phyloP scores from a whole-genome alignment of 1,140 invertebrate species.

The Coenobita brevimanus region DNA sequence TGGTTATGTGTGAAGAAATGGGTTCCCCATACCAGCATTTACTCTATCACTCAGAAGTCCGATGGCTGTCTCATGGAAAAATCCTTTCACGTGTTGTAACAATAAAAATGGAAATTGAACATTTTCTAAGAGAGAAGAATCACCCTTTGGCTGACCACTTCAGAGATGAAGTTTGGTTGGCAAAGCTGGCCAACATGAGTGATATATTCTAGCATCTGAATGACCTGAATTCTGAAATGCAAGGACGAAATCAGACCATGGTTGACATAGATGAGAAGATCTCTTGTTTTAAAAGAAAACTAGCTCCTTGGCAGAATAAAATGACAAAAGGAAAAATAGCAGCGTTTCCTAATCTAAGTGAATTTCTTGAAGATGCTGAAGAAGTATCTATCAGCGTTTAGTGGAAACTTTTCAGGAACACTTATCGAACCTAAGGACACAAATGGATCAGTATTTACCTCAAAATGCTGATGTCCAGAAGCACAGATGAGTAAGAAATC shows the following conservation, averaged over 20 bases:
- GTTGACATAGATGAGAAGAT: constrained; percentile 25
- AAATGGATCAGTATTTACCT: constrained; percentile 8
- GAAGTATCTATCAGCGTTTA: background rate
- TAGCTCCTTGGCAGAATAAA: background rate
- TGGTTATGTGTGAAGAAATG: constrained; percentile 15
- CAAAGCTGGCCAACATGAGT: constrained; percentile 14
- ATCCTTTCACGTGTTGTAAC: too few species aligned
- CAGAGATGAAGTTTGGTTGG: constrained; percentile 14
- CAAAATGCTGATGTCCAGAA: constrained; percentile 23
- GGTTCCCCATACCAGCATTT: too few species aligned
- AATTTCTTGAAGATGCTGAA: background rate
- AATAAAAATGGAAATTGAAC: too few species aligned
- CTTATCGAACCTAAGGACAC: background rate
- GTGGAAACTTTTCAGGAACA: background rate
- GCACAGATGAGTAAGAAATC: constrained; percentile 27
- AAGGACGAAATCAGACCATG: constrained; percentile 9
- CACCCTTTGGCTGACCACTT: too few species aligned
- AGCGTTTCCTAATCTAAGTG: background rate
- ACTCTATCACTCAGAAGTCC: too few species aligned
- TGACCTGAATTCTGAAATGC: constrained; percentile 10
- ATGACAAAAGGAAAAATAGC: background rate
- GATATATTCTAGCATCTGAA: constrained; percentile 26
- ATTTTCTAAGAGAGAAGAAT: too few species aligned
- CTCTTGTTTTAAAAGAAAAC: background rate
- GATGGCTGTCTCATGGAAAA: too few species aligned